Base-by-base conservation (phyloP, 2,888 invertebrate species). In the Aspidiotus rigidus region DNA sequence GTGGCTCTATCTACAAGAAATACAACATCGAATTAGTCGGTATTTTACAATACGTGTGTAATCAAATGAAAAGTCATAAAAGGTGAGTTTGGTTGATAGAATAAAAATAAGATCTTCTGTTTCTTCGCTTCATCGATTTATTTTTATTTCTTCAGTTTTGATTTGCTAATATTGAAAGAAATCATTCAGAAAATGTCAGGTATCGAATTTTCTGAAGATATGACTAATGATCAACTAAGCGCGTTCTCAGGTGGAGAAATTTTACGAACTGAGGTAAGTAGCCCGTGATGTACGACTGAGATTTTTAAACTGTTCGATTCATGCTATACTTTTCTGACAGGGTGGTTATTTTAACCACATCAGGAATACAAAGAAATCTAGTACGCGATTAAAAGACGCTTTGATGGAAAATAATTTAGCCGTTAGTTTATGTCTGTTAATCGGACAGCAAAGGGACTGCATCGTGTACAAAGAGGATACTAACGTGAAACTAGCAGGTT, bases 111-210 rank as follows among this genome's bases (percentile, higher is more conserved):
- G 7, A 16, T 57, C 16, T 3, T 57, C 3, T 13, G n/a, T 15
- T n/a, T 53, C n/a, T 53, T 53, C 5, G 53, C 3, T n/a, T 28
- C 28, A 28, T 28, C 28, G 28, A 28, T 28, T n/a, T 28, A 28
- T 28, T 28, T 28, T 28, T 28, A 28, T 55, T 55, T 9, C 56
- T 79, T 72, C 77, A 89, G 91, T 80, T 86, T 88, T 81, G 96
- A 97, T 80, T 82, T 95, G 74, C 81, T 98, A 42, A 89, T 99
- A 73, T 81, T 99, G 69, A 93, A 97, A 78, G 98, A 99, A 81
- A 90, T 99, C 73, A 93, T 99, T 57, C 94, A 96, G 80, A 98
- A 97, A 82, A 99, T 99, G 98, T 93, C 96, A 0, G 99, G 99
- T 1, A 93, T 99, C 69, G 99, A 99, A 80, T 89, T 96, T 0